A percentile compares a stretch with the other conserved stretches of the same genome.
Conservation (phyloP, 2,797 vertebrate genomes). For the Harpagifer antarcticus region DNA sequence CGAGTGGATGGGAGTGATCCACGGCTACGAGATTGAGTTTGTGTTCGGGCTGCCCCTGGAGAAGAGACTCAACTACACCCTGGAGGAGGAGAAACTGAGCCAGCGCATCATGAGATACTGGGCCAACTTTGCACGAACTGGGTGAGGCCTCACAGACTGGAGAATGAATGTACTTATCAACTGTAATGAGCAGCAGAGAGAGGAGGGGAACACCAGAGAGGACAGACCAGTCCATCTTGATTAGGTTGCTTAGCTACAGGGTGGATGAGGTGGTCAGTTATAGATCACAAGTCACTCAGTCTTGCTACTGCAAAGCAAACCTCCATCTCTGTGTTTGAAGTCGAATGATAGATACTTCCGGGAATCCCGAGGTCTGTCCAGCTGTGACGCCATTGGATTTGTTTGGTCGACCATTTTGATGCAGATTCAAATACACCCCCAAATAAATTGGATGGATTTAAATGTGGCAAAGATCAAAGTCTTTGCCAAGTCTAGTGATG, state of each 20-base stretch:
- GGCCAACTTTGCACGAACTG: conserved; percentile 94
- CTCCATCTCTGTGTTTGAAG: background rate
- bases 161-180: background rate
- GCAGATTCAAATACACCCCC: too few species aligned
- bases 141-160: conserved; percentile 79
- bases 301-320: conserved; percentile 7
- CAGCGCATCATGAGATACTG: conserved; percentile 94
- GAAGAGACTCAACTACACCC: conserved; percentile 90
- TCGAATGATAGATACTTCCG: too few species aligned
- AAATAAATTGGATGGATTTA: background rate
- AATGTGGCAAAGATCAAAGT: background rate
- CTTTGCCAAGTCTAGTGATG: too few species aligned
- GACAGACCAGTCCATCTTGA: background rate
- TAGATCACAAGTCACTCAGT: conserved; percentile 1
- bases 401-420: too few species aligned
- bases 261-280: background rate
- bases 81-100: conserved; percentile 89
- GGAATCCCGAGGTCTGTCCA: too few species aligned
- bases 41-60: conserved; percentile 93
- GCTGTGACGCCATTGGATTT: too few species aligned
- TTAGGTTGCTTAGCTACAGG: background rate
- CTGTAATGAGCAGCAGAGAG: background rate
- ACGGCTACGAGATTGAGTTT: conserved; percentile 97
- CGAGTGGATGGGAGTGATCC: conserved; percentile 97
- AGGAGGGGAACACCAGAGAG: background rate